Base-by-base conservation (phyloP, 2,888 invertebrate genomes). In the Eustalomyia histrio region DNA sequence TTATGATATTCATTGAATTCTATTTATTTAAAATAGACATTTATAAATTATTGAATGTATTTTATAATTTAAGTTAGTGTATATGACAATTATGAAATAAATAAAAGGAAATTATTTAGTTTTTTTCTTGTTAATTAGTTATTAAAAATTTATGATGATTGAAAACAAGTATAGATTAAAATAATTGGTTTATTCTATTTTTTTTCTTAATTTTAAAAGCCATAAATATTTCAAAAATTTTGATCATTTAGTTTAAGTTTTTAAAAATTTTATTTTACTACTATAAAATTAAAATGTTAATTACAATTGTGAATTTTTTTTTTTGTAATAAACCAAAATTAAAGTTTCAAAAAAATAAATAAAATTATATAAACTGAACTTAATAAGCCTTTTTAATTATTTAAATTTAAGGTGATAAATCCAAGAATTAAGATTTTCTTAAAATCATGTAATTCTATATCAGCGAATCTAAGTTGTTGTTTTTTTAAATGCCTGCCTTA, bases 81-180 rank as follows among this genome's bases (percentile, higher is more conserved):
- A 12, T 71, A 71, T 68, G 58, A 71, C 29, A 43, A 61, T 17
- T 71, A 61, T 35, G 5, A 68, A 74, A 73, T 52, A 67, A 73
- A 73, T 52, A 68, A 8, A 63, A 57, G 57, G 29, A 58, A 29
- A 2, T 17, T 69, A 16, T 55, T 21, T 52, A 65, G 12, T 65
- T 43, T 57, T 57, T 74, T 79, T 63, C 47, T 76, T 76, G 76
- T 76, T 71, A 71, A 65, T 65, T 71, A 76, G 58, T 76, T 58
- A 39, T 58, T 76, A 53, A 60, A 65, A 52, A 47, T 47, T 14
- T 58, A 29, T 58, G 3, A 29, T 29, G 29, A 33, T 58, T 58
- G 7, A 65, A 71, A 18, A 43, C 17, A 8, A 64, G 16, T n/a
- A 68, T 29, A 52, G 29, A 35, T 33, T 53, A 29, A 61, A 52